phyloP scores from a whole-genome alignment of 2,888 invertebrate species.

The Leptinotarsa haldemani region DNA sequence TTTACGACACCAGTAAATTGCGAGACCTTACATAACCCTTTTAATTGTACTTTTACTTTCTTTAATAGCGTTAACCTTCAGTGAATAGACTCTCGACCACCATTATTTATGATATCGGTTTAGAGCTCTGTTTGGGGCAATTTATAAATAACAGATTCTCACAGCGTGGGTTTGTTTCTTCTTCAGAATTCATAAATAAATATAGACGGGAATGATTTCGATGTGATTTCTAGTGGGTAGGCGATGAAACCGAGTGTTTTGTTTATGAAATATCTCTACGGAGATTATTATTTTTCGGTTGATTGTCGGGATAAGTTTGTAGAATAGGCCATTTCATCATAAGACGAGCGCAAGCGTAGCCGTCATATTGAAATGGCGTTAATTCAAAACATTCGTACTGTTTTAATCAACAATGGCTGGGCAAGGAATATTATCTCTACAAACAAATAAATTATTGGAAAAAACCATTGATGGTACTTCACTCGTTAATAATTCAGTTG shows the following conservation, averaged over 20 bases:
- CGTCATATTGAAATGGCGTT: no score
- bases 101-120: slow-evolving; percentile 44
- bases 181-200: slow-evolving; percentile 39
- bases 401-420: no score
- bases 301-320: not conserved
- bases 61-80: slow-evolving; percentile 42
- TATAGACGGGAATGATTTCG: slow-evolving; percentile 27
- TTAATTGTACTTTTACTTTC: slow-evolving; percentile 57
- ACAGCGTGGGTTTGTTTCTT: slow-evolving; percentile 39
- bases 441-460: no score
- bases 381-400: no score
- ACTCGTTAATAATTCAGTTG: no score
- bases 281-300: slow-evolving; percentile 11
- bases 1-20: slow-evolving; percentile 55
- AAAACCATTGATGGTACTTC: no score
- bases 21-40: slow-evolving; percentile 58
- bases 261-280: slow-evolving; percentile 17
- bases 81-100: slow-evolving; percentile 34
- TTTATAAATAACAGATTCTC: slow-evolving; percentile 38
- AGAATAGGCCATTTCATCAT: no score
- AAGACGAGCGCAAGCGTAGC: no score
- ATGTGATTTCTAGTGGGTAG: not conserved
- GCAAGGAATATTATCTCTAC: no score
- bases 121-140: slow-evolving; percentile 24
- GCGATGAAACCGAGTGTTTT: slow-evolving; percentile 14